phyloP scores from a whole-genome alignment of 2,888 invertebrate genomes.

The Netelia fuscicornis region DNA sequence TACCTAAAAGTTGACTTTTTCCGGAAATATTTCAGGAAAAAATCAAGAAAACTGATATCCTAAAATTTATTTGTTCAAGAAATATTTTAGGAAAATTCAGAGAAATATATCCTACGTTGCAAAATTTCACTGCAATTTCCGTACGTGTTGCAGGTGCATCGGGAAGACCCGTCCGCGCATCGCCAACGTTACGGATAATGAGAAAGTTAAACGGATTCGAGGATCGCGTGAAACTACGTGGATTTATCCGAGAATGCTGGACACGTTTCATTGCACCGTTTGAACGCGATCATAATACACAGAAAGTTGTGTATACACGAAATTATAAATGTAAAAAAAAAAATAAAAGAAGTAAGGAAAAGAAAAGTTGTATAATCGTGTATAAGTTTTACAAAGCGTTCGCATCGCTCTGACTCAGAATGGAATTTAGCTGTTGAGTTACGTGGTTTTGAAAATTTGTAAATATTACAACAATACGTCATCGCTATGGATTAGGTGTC shows the following conservation, averaged over 20 bases:
- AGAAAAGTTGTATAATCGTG: constrained; percentile 50
- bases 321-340: constrained; percentile 21
- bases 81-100: neutral
- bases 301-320: constrained; percentile 8
- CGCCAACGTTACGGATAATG: constrained; percentile 57
- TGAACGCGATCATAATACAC: constrained; percentile 16
- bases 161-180: constrained; percentile 21
- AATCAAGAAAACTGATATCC: no score
- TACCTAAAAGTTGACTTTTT: no score
- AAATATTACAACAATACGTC: neutral
- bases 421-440: constrained; percentile 31
- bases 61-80: no score
- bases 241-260: constrained; percentile 66
- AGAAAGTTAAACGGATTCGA: constrained; percentile 67
- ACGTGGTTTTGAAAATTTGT: constrained; percentile 22
- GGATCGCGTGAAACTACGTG: constrained; percentile 64
- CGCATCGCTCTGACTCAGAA: constrained; percentile 35
- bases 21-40: no score
- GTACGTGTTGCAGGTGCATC: constrained; percentile 15
- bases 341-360: constrained; percentile 34
- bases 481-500: neutral
- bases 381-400: constrained; percentile 35
- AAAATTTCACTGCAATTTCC: constrained; percentile 2
- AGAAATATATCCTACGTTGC: neutral
- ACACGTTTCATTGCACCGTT: constrained; percentile 68